These are phyloP conservation scores for Maniola jurtina DNA, from an alignment of 1,140 invertebrate species.

Conservation along the genomic window DNA sequence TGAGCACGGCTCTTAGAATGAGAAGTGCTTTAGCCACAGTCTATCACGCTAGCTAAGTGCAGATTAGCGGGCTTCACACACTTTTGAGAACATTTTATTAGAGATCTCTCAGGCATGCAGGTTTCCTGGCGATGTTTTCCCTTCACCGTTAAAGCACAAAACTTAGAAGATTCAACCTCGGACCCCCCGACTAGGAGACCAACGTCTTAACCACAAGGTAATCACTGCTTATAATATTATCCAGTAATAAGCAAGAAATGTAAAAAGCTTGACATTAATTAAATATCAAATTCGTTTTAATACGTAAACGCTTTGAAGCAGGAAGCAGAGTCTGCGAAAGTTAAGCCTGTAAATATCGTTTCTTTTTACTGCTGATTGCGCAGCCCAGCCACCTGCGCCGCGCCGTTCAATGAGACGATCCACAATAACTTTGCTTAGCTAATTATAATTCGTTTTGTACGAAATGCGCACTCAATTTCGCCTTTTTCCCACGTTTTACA, in stretches of 20 bases:
- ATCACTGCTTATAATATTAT: no score
- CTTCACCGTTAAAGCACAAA: no score
- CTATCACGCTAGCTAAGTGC: no score
- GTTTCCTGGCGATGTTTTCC: no score
- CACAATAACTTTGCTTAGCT: constrained; percentile 32
- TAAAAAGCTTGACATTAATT: neutral
- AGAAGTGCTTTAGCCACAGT: no score
- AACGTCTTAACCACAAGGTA: no score
- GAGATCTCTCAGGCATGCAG: no score
- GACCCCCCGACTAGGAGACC: no score
- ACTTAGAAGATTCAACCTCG: no score
- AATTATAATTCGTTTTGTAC: constrained; percentile 32
- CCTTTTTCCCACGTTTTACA: constrained; percentile 17
- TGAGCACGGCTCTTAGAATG: no score
- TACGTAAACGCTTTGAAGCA: constrained; percentile 23
- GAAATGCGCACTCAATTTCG: constrained; percentile 20
- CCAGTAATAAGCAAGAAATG: neutral
- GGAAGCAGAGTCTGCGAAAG: constrained; percentile 35
- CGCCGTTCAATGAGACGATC: constrained; percentile 39
- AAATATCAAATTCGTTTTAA: constrained; percentile 15
- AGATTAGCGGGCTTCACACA: no score
- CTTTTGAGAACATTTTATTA: no score
- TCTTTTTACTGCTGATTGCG: constrained; percentile 71
- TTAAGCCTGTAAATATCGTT: constrained; percentile 43
- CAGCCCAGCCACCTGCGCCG: constrained; percentile 55